phyloP scores from a whole-genome alignment of 2,888 invertebrate species.

The Salticus scenicus region DNA sequence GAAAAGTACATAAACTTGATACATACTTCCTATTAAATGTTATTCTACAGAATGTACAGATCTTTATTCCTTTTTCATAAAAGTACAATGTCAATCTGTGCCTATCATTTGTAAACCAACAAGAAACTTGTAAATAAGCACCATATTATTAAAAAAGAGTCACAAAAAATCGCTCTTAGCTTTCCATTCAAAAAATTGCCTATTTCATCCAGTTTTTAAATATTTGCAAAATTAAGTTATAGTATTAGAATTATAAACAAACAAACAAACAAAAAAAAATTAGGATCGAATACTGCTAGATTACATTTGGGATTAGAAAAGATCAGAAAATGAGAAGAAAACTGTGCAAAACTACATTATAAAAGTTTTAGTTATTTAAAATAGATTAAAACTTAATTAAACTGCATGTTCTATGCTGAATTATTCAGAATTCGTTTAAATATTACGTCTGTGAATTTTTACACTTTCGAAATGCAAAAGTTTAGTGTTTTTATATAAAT shows the following conservation, averaged over 20 bases:
- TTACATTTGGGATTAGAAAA: background rate
- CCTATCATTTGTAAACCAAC: background rate
- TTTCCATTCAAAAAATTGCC: background rate
- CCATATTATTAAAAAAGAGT: background rate
- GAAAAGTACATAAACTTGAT: too few relatives aligned
- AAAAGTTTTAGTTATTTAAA: too few relatives aligned
- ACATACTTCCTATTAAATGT: too few relatives aligned
- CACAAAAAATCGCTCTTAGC: background rate
- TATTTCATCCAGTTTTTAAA: background rate
- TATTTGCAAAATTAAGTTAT: background rate
- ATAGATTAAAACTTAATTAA: too few relatives aligned
- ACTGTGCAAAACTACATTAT: background rate
- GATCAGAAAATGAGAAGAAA: background rate
- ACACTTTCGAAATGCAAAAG: too few relatives aligned
- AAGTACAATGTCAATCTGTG: constrained; percentile 1
- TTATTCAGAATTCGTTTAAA: too few relatives aligned
- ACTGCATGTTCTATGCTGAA: too few relatives aligned
- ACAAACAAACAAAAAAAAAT: too few relatives aligned
- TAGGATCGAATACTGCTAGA: background rate
- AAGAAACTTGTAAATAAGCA: background rate
- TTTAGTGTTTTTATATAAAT: too few relatives aligned
- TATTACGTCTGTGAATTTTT: too few relatives aligned
- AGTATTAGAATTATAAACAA: background rate
- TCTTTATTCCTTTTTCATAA: background rate
- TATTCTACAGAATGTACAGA: too few relatives aligned